phyloP scores from a whole-genome alignment of 2,888 invertebrate genomes.

The Pantelozetes paolii region DNA sequence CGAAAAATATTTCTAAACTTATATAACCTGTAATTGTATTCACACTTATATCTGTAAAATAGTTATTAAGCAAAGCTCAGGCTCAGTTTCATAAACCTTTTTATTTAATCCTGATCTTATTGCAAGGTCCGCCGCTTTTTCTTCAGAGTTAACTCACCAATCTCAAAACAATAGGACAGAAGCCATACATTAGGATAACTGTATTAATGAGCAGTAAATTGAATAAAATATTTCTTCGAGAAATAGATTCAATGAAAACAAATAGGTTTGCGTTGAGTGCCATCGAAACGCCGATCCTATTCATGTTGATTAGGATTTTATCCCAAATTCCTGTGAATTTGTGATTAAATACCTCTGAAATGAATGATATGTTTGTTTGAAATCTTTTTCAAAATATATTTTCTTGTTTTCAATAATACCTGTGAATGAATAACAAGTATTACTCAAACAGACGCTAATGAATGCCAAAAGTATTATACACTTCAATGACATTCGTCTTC shows the following conservation, averaged over 20 bases:
- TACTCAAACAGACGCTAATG: neutral
- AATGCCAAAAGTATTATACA: neutral
- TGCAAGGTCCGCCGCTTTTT: too few relatives aligned
- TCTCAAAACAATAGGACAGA: neutral
- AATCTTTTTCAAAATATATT: neutral
- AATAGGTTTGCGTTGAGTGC: neutral
- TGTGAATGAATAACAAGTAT: neutral
- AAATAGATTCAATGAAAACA: neutral
- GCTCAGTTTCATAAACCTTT: too few relatives aligned
- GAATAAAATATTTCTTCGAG: neutral
- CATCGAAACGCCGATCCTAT: neutral
- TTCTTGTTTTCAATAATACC: neutral
- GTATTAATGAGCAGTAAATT: neutral
- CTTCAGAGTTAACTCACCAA: conserved; percentile 9
- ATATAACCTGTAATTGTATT: neutral
- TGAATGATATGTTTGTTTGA: neutral
- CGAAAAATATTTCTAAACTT: too few relatives aligned
- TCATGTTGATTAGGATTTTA: neutral
- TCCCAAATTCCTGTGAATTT: neutral
- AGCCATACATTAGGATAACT: neutral
- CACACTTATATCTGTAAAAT: neutral
- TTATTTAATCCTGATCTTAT: too few relatives aligned
- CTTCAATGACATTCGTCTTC: neutral
- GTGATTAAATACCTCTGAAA: neutral
- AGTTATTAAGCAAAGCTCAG: too few relatives aligned